Conservation (phyloP, 2,797 vertebrate genomes). For the Melanotaenia nigrans region DNA sequence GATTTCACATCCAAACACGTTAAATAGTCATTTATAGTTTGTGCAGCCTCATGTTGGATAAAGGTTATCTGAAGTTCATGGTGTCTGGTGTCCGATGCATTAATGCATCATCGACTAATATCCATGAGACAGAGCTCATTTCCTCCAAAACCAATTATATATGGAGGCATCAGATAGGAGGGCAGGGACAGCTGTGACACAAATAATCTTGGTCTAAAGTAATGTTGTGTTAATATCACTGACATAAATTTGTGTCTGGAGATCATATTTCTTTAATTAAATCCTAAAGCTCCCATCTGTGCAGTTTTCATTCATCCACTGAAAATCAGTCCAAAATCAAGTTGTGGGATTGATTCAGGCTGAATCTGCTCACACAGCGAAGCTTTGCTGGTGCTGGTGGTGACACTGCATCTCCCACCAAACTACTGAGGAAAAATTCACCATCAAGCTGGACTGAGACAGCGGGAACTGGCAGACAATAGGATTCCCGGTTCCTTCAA, state of each 20-base stretch:
- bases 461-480: too few relatives aligned
- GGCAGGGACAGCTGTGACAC: background rate
- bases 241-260: background rate
- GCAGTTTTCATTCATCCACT: background rate
- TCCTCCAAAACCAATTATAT: conserved; percentile 47
- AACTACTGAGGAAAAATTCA: conserved; percentile 8
- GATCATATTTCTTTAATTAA: background rate
- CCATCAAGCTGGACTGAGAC: background rate
- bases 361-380: conserved; percentile 1
- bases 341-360: conserved; percentile 9
- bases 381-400: background rate
- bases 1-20: background rate
- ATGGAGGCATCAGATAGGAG: background rate
- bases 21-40: background rate
- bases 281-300: background rate
- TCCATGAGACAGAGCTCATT: conserved; percentile 27
- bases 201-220: background rate
- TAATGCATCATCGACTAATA: conserved; percentile 33
- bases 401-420: conserved; percentile 1
- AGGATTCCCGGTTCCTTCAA: too few relatives aligned
- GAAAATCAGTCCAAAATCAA: background rate
- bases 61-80: conserved; percentile 38
- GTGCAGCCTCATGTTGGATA: background rate
- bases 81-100: conserved; percentile 2
- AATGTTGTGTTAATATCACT: background rate